Evolutionary conservation across 2,113 vertebrate species (phyloP), one percentile per base, ranked within the genome.

Genomic region (Anhinga anhinga): DNA sequence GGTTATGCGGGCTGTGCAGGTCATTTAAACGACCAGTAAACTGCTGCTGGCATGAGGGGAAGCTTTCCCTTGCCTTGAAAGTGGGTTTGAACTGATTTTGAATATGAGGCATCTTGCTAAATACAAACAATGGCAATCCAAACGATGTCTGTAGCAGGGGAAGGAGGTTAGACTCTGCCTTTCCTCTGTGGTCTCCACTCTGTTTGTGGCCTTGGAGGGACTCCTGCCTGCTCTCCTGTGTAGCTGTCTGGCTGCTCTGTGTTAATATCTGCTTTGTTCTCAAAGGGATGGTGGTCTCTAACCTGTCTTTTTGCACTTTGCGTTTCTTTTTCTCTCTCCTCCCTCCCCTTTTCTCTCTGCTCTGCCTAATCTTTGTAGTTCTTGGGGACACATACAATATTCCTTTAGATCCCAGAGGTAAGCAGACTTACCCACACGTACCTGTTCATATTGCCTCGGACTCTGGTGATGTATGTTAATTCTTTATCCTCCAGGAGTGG

Each of bases 321-420:
- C 98, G n/a, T 98, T 98, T 98, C 97, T 98, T 97, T 98, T 96
- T 98, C 94, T 97, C 88, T 97, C 85, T 98, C 65, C 95, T 93
- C 97, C 96, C 90, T 96, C 82, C 97, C 94, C 82, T 98, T 96
- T 98, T 97, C 95, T 97, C 97, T 97, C 95, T 98, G 97, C 98
- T 98, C 95, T 98, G 98, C 98, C 97, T 98, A 98, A 98, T 98
- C 98, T 96, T 93, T 98, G 98, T 99, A 99, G 99, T 99, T 97
- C 99, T 99, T 98, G 99, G 99, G 99, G 99, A 99, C 99, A 99
- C 99, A 99, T 99, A 99, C 99, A 99, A 99, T 99, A 99, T 99
- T 98, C 99, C 99, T 98, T 99, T 99, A 99, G 99, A 99, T 98
- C 99, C 99, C 98, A 99, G 99, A 99, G 99, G 99, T 99, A 99